Conservation (phyloP, 2,888 invertebrate species). For the Cinara cedri region DNA sequence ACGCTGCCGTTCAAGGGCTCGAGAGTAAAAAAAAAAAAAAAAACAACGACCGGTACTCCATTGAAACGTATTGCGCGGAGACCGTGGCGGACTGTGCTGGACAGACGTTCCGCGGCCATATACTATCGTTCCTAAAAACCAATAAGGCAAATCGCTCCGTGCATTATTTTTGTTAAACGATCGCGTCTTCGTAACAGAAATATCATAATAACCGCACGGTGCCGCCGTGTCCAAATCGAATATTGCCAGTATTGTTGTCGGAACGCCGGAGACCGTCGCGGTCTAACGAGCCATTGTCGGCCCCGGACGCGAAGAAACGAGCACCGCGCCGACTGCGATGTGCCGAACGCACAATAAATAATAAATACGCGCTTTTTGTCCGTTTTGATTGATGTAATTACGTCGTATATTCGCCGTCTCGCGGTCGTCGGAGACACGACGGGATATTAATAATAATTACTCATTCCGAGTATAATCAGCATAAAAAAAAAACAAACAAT, state of each 20-base stretch:
- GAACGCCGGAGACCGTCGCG: background rate
- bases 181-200: background rate
- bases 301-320: background rate
- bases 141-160: slow-evolving; percentile 30
- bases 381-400: background rate
- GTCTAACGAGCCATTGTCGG: slow-evolving; percentile 21
- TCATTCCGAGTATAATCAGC: background rate
- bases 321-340: background rate
- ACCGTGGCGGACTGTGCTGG: too few species aligned
- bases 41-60: background rate
- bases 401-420: too few species aligned
- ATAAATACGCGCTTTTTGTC: slow-evolving; percentile 7
- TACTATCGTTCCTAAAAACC: background rate
- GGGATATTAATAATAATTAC: background rate
- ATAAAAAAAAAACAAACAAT: background rate
- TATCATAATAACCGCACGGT: background rate
- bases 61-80: background rate
- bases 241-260: background rate
- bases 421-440: background rate
- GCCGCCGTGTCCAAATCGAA: slow-evolving; percentile 16
- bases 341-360: background rate
- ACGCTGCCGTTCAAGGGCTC: background rate
- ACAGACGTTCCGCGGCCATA: background rate
- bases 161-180: background rate
- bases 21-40: background rate